Percentiles rank a stretch among this genome's conserved stretches.
These are phyloP conservation scores for Parasteatoda lunata DNA, from an alignment of 2,888 invertebrate genomes.

Conservation along the genomic window DNA sequence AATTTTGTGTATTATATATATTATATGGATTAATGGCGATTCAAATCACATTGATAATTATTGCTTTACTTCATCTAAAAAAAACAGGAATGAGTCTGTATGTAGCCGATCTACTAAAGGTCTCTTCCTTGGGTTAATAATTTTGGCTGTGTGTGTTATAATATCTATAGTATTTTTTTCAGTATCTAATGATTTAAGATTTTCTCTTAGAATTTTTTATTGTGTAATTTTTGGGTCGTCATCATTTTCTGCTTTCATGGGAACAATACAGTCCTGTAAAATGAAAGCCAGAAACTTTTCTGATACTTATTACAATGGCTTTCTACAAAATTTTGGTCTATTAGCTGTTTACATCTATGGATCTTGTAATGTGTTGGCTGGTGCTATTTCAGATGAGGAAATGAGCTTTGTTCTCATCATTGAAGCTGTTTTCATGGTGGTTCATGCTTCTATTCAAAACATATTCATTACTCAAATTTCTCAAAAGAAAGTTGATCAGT, in stretches of 20 bases:
- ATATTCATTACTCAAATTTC: constrained; percentile 55
- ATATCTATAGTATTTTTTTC: constrained; percentile 59
- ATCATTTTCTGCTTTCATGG: constrained; percentile 26
- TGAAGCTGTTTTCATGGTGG: constrained; percentile 75
- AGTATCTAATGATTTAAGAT: constrained; percentile 21
- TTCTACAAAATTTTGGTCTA: constrained; percentile 45
- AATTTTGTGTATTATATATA: constrained; percentile 78
- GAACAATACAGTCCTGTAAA: constrained; percentile 42
- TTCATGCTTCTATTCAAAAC: constrained; percentile 72
- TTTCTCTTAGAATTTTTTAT: constrained; percentile 35
- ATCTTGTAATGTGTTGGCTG: constrained; percentile 49
- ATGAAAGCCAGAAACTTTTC: constrained; percentile 18
- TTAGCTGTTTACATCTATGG: constrained; percentile 53
- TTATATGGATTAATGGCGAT: constrained; percentile 75
- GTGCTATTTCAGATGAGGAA: constrained; percentile 18
- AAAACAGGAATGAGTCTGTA: constrained; percentile 70
- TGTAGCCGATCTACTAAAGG: constrained; percentile 78
- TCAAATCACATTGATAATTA: constrained; percentile 7
- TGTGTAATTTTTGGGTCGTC: constrained; percentile 50
- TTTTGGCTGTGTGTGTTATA: constrained; percentile 74
- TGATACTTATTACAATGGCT: not conserved
- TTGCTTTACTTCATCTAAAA: not conserved
- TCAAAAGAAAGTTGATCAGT: constrained; percentile 27
- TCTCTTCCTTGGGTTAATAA: constrained; percentile 77
- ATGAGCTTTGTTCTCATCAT: constrained; percentile 71